Base-by-base conservation (phyloP, 2,113 vertebrate species). In the Myodes glareolus region DNA sequence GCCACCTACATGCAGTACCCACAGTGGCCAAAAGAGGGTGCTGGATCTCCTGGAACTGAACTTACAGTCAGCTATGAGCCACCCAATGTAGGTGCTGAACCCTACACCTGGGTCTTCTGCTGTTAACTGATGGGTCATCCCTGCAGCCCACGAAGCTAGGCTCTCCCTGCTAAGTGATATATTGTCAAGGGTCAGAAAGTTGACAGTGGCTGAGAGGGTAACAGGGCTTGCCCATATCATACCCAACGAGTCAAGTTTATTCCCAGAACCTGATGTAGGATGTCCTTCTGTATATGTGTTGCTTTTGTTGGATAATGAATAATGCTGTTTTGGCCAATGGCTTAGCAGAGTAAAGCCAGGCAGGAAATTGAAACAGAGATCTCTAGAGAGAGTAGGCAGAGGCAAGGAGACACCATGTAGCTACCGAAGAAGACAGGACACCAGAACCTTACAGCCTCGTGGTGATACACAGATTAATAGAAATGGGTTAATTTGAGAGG, bases 391-490 rank as follows among this genome's bases (percentile, higher is more conserved):
- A 58, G 55, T 58, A 58, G 55, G 1, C 55, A 6, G 55, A 58
- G 55, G 55, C 55, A 58, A 19, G 55, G 55, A 58, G 55, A 58
- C 55, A 58, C 17, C 55, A 58, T 19, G 55, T 58, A 58, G 55
- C 55, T 58, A 19, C 55, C 0, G 0, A 58, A 58, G 55, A 17
- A 21, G n/a, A n/a, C n/a, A n/a, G 55, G 5, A 58, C 0, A 3
- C 55, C 55, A 58, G 4, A 58, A 58, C 55, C 55, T 58, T 58
- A 58, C 17, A 58, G 55, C 55, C 55, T 58, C 17, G 17, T 58
- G 55, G 55, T 58, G 55, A 58, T 58, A 58, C 55, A 58, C 55
- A 19, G 55, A 58, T 58, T 6, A 58, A 58, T 58, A 58, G 55
- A 21, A 58, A 58, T 58, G 55, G 55, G 17, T 58, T 58, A 58